Evolutionary conservation across 2,888 invertebrate species (phyloP), one percentile per base, ranked within the genome.

Genomic region (Troides oblongomaculatus): DNA sequence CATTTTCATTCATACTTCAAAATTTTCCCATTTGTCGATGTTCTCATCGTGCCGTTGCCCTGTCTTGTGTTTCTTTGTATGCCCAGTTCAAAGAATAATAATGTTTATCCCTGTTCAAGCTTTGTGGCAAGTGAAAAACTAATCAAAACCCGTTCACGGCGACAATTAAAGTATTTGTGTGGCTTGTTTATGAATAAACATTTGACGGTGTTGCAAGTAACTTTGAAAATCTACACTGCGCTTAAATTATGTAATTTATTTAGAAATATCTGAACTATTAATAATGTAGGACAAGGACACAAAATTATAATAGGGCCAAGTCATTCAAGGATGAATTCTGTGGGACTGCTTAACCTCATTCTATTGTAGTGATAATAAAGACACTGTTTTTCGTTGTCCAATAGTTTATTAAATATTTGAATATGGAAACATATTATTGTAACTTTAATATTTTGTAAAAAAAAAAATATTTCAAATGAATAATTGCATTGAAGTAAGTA

Each of bases 211-310:
- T 69, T 64, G 68, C 68, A 69, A 69, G 63, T 64, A 59, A 10
- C 25, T 60, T 59, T 39, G 30, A 64, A 59, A 69, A 56, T 69
- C 25, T 39, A 69, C 60, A 60, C 50, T 23, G 30, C 21, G n/a
- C 23, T 64, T 36, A 64, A 60, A 64, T 69, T 69, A 64, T 69
- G 68, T 69, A 69, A 69, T 69, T 69, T 64, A 69, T 69, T 62
- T 65, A 61, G 62, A 62, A 61, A 69, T 61, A 69, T 69, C 60
- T 56, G 12, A 69, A 64, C 63, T 30, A 58, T 58, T 36, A 30
- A 36, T 39, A 12, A 64, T 39, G 68, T 69, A 36, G 63, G 36
- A 68, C 64, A 57, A 64, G 63, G 62, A 59, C 59, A 25, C 30
- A 53, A 64, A 69, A 64, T 61, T 56, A 68, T 60, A 69, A 64